These are phyloP conservation scores for Rotaria macrura DNA, from an alignment of 2,888 invertebrate genomes.

Conservation along the genomic window DNA sequence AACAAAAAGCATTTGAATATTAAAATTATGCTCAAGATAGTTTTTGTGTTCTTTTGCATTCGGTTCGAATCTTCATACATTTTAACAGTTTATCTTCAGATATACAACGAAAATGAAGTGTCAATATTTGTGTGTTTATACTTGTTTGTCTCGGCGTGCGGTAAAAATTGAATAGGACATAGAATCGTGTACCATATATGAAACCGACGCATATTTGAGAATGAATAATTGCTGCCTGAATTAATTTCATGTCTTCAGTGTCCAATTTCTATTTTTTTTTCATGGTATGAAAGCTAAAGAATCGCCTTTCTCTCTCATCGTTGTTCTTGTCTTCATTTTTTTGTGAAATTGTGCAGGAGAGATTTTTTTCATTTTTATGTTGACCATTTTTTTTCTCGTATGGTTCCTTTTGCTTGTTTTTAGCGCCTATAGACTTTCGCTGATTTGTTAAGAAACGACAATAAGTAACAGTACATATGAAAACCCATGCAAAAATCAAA, in stretches of 20 bases:
- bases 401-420: background rate
- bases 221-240: background rate
- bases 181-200: background rate
- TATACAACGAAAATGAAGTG: background rate
- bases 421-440: background rate
- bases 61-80: background rate
- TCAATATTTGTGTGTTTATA: background rate
- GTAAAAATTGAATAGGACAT: background rate
- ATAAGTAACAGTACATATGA: background rate
- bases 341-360: background rate
- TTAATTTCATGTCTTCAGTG: background rate
- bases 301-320: background rate
- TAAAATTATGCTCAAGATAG: background rate
- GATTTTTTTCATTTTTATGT: background rate
- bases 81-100: background rate
- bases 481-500: background rate
- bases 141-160: background rate
- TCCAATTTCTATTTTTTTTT: background rate
- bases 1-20: slow-evolving; percentile 18
- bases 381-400: background rate
- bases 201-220: background rate
- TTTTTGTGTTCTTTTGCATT: background rate
- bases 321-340: background rate
- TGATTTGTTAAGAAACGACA: background rate
- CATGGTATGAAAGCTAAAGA: background rate